Conservation (phyloP, 1,140 invertebrate genomes). For the Drosophila auraria region DNA sequence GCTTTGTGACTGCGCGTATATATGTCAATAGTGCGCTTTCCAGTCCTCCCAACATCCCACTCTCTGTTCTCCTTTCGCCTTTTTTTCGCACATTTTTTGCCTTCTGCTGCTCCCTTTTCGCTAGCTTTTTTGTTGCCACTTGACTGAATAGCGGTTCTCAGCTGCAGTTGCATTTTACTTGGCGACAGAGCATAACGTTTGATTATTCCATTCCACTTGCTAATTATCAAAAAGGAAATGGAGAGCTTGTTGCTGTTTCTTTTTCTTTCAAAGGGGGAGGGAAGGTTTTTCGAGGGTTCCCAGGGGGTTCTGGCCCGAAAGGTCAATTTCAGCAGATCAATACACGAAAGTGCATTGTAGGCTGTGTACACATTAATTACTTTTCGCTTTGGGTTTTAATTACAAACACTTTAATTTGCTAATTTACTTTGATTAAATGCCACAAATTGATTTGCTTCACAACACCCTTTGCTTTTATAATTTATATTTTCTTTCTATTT, state of each 20-base stretch:
- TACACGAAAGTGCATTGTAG: constrained; percentile 18
- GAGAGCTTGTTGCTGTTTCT: constrained; percentile 21
- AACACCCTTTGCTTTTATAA: constrained; percentile 12
- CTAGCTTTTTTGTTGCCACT: constrained; percentile 62
- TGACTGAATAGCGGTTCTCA: constrained; percentile 74
- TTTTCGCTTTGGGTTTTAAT: constrained; percentile 2
- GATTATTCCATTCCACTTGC: constrained; percentile 44
- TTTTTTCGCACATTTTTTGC: constrained; percentile 38
- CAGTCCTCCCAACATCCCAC: constrained; percentile 50
- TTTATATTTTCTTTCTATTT: constrained; percentile 5
- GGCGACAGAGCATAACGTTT: constrained; percentile 50
- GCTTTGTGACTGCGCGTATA: constrained; percentile 76
- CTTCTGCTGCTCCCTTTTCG: constrained; percentile 67
- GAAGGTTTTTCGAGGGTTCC: neutral
- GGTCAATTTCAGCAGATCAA: constrained; percentile 44
- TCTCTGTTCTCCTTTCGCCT: constrained; percentile 23
- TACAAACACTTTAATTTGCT: constrained; percentile 2
- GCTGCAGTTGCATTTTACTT: constrained; percentile 55
- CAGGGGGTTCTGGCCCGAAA: constrained; percentile 26
- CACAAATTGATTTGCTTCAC: constrained; percentile 18
- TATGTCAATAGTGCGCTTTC: constrained; percentile 85
- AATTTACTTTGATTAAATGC: constrained; percentile 31
- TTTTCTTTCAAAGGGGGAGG: neutral
- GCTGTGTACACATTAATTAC: constrained; percentile 25
- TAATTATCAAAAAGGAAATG: constrained; percentile 25